A percentile compares a stretch with the other conserved stretches of the same genome.
Conservation (phyloP, 2,113 vertebrate species). For the Ailuropoda melanoleuca region DNA sequence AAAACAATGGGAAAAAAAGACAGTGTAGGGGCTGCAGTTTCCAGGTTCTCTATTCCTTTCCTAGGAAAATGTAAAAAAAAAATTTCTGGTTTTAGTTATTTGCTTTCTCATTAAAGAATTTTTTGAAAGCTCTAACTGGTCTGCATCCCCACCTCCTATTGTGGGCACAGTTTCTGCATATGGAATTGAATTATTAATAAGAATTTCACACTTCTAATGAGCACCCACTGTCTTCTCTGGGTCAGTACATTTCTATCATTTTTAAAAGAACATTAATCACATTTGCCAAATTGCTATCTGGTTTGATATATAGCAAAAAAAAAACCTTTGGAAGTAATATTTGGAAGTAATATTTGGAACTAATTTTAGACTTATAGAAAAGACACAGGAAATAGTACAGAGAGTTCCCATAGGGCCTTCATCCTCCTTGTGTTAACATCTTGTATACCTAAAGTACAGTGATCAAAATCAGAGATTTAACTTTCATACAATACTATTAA, state of each 20-base stretch:
- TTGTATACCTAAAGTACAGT: neutral
- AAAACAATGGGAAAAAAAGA: neutral
- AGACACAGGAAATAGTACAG: neutral
- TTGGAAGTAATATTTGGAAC: slow-evolving; percentile 18
- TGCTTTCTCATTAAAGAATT: neutral
- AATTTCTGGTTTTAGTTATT: neutral
- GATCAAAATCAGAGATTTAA: neutral
- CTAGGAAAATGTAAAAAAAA: neutral
- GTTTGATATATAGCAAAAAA: slow-evolving; percentile 41
- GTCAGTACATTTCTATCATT: slow-evolving; percentile 74
- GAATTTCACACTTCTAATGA: slow-evolving; percentile 75
- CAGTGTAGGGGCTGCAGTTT: neutral
- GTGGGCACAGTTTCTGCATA: slow-evolving; percentile 65
- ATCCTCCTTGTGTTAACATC: neutral
- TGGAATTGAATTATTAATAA: slow-evolving; percentile 66
- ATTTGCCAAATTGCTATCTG: slow-evolving; percentile 40
- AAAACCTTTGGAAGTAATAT: neutral
- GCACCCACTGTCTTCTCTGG: slow-evolving; percentile 71
- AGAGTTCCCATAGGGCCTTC: neutral
- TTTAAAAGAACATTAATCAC: slow-evolving; percentile 57
- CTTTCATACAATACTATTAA: neutral
- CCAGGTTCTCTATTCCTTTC: neutral
- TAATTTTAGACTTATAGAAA: slow-evolving; percentile 30
- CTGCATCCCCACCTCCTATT: slow-evolving; percentile 26
- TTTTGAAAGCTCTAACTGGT: slow-evolving; percentile 38